Evolutionary conservation across 2,797 vertebrate species (phyloP), one percentile per base, ranked within the genome.

Genomic region (Rhinichthys osculus): DNA sequence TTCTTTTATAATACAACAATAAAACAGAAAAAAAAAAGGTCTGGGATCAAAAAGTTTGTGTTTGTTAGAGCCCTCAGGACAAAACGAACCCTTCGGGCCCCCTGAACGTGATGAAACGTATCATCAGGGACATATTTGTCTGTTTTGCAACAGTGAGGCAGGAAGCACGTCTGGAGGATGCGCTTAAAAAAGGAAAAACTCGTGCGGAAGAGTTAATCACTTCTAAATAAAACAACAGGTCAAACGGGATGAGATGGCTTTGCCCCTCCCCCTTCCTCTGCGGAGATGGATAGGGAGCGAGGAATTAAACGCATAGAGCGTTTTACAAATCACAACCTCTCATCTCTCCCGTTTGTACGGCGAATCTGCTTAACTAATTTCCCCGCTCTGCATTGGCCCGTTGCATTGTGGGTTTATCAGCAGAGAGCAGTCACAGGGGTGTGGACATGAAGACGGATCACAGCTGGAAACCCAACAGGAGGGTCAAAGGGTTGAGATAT

Each of bases 401-500:
- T 91, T 89, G 71, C 89, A 92, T 89, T 91, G 90, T 88, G 89
- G 92, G 91, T 91, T 95, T 95, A 95, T 95, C 94, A 94, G 93
- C 10, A 57, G 73, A 16, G 67, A 89, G 91, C 95, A 95, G 93
- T 93, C 90, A 83, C 81, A 87, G 90, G 91, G 88, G 91, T 81
- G 93, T 86, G 89, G 87, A 88, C 93, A 89, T 87, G 27, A 72
- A 85, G 78, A 87, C 35, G 47, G 47, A 84, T 74, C 74, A 42
- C 83, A 35, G 40, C 77, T 80, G 67, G 84, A 73, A 80, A 80
- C 77, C 77, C 84, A 80, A 79, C 67, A 85, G 42, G 78, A 81
- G 69, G 84, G 84, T 85, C 69, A 81, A 81, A 85, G 78, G 69
- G 54, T 72, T 66, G 67, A 73, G 78, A 81, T 80, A 73, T 85